Conservation (phyloP, 2,113 vertebrate species). For the Atherinomorus stipes region DNA sequence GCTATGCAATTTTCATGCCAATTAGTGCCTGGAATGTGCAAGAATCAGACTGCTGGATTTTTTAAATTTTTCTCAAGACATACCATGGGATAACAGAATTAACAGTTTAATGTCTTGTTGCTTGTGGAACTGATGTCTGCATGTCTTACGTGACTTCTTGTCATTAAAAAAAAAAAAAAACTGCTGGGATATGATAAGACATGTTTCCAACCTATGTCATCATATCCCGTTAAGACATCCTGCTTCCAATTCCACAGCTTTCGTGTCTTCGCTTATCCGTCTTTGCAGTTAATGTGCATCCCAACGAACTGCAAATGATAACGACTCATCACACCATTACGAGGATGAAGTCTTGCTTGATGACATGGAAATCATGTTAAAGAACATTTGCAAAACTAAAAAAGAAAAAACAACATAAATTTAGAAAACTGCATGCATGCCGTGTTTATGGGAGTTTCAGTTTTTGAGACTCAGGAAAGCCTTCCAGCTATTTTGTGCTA, state of each 20-base stretch:
- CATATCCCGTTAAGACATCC: background rate
- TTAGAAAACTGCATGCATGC: conserved; percentile 5
- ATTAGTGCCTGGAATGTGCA: conserved; percentile 42
- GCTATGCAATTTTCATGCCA: conserved; percentile 40
- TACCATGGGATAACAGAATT: background rate
- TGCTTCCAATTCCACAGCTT: background rate
- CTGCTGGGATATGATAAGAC: background rate
- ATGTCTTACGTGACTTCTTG: conserved; percentile 9
- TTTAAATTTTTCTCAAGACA: conserved; percentile 39
- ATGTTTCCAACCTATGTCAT: background rate
- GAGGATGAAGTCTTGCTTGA: background rate
- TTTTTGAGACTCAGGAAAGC: conserved; percentile 19
- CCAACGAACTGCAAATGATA: background rate
- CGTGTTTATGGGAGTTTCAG: conserved; percentile 1
- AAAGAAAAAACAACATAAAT: too few relatives aligned
- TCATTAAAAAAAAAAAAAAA: background rate
- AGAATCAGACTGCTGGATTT: conserved; percentile 36
- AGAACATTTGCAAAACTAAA: background rate
- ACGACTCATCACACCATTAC: background rate
- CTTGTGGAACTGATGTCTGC: background rate
- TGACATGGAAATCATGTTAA: background rate
- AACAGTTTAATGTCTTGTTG: background rate
- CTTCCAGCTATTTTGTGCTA: background rate
- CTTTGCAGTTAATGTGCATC: background rate
- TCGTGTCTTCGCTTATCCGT: background rate